Base-by-base conservation (phyloP, 2,888 invertebrate species). In the Catocala nupta region DNA sequence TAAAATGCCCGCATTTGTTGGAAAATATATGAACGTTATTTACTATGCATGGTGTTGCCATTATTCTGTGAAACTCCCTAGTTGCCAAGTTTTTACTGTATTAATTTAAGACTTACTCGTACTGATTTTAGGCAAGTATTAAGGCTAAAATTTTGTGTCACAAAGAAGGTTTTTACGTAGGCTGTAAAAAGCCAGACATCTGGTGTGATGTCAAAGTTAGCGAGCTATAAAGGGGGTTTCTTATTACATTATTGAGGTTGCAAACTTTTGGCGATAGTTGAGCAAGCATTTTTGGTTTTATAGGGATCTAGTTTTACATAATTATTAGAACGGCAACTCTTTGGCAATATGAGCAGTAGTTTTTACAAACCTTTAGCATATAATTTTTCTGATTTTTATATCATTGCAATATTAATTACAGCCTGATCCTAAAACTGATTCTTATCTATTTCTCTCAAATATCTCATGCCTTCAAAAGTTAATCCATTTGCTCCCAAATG, bases 51-150 rank as follows among this genome's bases (percentile, higher is more conserved):
- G 63, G 52, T 65, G 11, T 63, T 63, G 60, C 67, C 65, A 61
- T 77, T 67, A 73, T 73, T 66, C 65, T 50, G 52, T 44, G 50
- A 65, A 63, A 56, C 39, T 56, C 25, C 42, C 13, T 63, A 44
- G 60, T 61, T 75, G 71, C 78, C 68, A 77, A 75, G 68, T 71
- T 74, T 71, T 67, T 73, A 60, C 56, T 47, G 62, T 60, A 77
- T 74, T 74, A 77, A 74, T 74, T 64, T 61, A 57, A 48, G 39
- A 69, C 73, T 73, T 62, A 53, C 57, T 59, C 34, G 52, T 42
- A 36, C n/a, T 55, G 51, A 73, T 61, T 60, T 33, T 36, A 58
- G 53, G 12, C 50, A 55, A 56, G 39, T 67, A 60, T 59, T 56
- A 66, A 57, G 49, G 48, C 12, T 50, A 34, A 59, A 52, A 59